Conservation (phyloP, 2,888 invertebrate genomes). For the Toxonevra muliebris region DNA sequence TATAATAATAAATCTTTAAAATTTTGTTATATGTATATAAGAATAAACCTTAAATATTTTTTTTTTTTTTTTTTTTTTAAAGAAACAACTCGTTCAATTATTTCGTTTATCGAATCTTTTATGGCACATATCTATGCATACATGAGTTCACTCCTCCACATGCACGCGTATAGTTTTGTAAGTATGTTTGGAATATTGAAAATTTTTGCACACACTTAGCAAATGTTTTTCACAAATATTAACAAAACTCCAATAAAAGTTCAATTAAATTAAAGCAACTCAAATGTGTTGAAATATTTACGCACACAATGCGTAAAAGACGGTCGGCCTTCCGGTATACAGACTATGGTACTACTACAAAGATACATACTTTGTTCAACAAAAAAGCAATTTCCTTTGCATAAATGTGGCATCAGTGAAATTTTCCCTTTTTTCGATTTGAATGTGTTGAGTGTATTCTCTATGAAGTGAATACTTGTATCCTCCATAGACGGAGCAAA, state of each 20-base stretch:
- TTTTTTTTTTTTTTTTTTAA: too few relatives aligned
- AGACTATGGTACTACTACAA: neutral
- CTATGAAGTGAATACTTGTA: too few relatives aligned
- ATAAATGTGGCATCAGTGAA: constrained; percentile 2
- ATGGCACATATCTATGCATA: too few relatives aligned
- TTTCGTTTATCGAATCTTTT: too few relatives aligned
- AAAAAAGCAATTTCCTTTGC: constrained; percentile 1
- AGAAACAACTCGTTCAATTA: too few relatives aligned
- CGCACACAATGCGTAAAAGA: constrained; percentile 41
- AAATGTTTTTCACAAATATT: constrained; percentile 28
- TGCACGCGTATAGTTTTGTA: too few relatives aligned
- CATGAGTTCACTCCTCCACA: too few relatives aligned
- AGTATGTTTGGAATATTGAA: too few relatives aligned
- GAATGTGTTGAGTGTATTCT: neutral
- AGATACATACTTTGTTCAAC: neutral
- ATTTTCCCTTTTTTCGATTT: neutral
- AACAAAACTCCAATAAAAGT: constrained; percentile 42
- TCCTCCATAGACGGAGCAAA: too few relatives aligned
- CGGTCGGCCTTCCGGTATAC: constrained; percentile 48
- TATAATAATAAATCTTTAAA: too few relatives aligned
- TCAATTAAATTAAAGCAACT: constrained; percentile 42
- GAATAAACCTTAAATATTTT: too few relatives aligned
- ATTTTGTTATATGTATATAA: too few relatives aligned
- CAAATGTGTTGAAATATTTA: constrained; percentile 58
- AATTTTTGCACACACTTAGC: constrained; percentile 18